Evolutionary conservation across 2,888 invertebrate species (phyloP), one percentile per base, ranked within the genome.

Genomic region (Drosophila ustulata): DNA sequence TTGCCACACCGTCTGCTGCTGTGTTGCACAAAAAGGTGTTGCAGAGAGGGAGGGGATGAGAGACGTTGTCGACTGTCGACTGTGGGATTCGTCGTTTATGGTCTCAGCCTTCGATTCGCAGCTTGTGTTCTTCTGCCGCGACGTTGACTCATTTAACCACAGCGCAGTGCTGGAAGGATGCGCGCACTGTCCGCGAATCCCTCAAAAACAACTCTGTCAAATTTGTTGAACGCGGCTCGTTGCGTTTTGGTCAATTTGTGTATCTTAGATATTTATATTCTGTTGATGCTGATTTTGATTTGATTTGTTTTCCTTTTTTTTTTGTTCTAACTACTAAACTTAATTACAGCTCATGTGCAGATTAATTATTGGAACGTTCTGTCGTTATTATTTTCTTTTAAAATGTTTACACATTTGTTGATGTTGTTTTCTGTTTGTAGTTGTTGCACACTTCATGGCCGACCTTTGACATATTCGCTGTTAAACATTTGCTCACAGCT

Each of bases 401-500:
- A 57, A 61, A 61, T 75, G 76, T 69, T 46, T 61, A 66, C 67
- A 78, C 78, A 71, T 65, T 68, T 51, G 71, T 71, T 65, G 62
- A 62, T 81, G 74, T 82, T 70, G 69, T 87, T 78, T 18, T 18
- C 18, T 37, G 37, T 61, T 70, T 71, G 75, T 67, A 72, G 68
- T 66, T 82, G 66, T 78, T 66, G 82, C 84, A 78, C 88, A 87
- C 88, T 90, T 88, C 89, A 84, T 86, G 87, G 86, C 78, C 87
- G 89, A 90, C 86, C 90, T 90, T 91, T 82, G 91, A 90, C 89
- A 91, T 91, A 87, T 88, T 89, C 83, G 87, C 87, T 89, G 84
- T 90, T 81, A 81, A 75, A 85, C 82, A 83, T 90, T 85, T 57
- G 81, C 80, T 88, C 88, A 88, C 80, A 91, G 89, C 91, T 91